Evolutionary conservation across 2,888 invertebrate genomes (phyloP).

Genomic region (Drosophila colorata): DNA sequence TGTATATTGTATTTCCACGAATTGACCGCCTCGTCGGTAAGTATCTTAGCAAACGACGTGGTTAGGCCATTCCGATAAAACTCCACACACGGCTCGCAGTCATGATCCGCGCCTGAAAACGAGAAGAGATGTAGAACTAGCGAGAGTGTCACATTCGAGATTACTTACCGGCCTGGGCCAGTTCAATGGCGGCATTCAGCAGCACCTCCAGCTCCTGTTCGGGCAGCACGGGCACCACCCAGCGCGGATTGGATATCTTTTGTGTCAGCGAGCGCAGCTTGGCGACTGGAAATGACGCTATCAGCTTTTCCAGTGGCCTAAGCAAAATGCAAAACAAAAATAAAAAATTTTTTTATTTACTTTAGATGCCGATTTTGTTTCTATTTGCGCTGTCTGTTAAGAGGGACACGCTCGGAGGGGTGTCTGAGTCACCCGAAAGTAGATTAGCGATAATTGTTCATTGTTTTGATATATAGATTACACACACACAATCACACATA

Average conservation of each 20-base stretch:
- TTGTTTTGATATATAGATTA: constrained; percentile 59
- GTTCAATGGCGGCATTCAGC: constrained; percentile 94
- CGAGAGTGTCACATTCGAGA: no score
- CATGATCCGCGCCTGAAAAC: constrained; percentile 91
- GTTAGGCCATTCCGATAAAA: constrained; percentile 98
- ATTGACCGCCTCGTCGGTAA: constrained; percentile 98
- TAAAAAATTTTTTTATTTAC: no score
- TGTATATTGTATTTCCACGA: constrained; percentile 99
- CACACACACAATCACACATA: constrained; percentile 1
- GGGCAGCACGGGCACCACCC: constrained; percentile 98
- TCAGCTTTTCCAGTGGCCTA: constrained; percentile 84
- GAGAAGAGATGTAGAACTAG: not conserved
- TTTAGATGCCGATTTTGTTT: constrained; percentile 2
- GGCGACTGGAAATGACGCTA: constrained; percentile 91
- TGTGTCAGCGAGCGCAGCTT: constrained; percentile 96
- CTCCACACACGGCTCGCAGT: constrained; percentile 95
- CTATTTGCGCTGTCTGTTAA: constrained; percentile 18
- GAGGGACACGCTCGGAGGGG: not conserved
- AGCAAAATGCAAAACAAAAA: constrained; percentile 15
- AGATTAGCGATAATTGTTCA: constrained; percentile 49
- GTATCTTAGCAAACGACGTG: constrained; percentile 97
- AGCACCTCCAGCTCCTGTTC: constrained; percentile 97
- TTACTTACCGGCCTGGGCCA: constrained; percentile 91
- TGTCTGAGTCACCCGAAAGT: constrained; percentile 36
- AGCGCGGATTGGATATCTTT: constrained; percentile 97